Base-by-base conservation (phyloP, 1,140 invertebrate species). In the Pogonomyrmex californicus region DNA sequence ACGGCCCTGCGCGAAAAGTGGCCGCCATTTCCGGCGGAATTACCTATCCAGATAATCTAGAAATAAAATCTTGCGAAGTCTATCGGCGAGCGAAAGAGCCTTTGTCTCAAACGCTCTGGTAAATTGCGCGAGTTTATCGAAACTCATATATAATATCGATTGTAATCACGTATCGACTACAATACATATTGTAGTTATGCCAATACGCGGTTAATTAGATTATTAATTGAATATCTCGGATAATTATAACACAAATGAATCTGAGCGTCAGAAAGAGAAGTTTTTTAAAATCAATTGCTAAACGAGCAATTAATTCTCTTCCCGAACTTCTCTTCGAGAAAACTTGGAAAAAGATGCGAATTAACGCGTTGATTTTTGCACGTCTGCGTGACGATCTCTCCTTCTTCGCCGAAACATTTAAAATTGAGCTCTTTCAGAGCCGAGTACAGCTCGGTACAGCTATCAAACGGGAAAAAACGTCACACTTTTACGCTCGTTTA, bases 1-100 rank as follows among this genome's bases (percentile, higher is more conserved):
- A 88, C 65, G 76, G 78, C 85, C 62, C 86, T 85, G 81, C 65
- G 58, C 71, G 75, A 78, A 81, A 90, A 91, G 87, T 87, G 65
- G 83, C 79, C 30, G 79, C 86, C 71, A 91, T 91, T 91, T 90
- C 82, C 68, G 63, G 51, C 49, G 77, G 51, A 49, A 76, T 87
- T 56, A 60, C 87, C 54, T 44, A 47, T 10, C 44, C 58, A 38
- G 36, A 2, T 87, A 89, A 90, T 87, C 89, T 85, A 68, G 44
- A 81, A 79, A 68, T 89, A 85, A 88, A 87, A 82, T 87, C 81
- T 87, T 54, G 75, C 88, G 70, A 58, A 79, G 71, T 86, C 58
- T 51, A 23, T 30, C 30, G 4, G 41, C 7, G n/a, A 36, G 68
- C 41, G 10, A 56, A 33, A n/a, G 3, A 63, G 60, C n/a, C 75